Percentiles rank a stretch among this genome's conserved stretches.
Conservation (phyloP, 2,113 vertebrate genomes). For the Amazona guildingii region DNA sequence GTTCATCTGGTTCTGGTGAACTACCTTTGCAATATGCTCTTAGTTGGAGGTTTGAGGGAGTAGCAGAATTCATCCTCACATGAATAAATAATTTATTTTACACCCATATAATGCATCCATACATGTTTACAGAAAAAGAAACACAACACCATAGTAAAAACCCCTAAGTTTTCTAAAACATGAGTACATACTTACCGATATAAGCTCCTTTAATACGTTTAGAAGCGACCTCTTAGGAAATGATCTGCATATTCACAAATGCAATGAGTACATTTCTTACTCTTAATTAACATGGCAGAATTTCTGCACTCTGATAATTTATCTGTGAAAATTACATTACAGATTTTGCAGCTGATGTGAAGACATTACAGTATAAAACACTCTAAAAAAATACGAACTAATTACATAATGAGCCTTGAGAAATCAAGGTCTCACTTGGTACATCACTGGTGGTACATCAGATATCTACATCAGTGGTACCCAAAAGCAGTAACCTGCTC, state of each 20-base stretch:
- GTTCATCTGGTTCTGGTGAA: not conserved
- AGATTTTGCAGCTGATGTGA: conserved; percentile 41
- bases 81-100: not conserved
- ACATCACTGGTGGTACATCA: conserved; percentile 8
- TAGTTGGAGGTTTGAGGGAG: not conserved
- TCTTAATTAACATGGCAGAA: not conserved
- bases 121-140: not conserved
- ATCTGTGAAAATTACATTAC: conserved; percentile 35
- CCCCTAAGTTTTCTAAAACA: not conserved
- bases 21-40: not conserved
- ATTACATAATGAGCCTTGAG: conserved; percentile 48
- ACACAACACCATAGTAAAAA: not conserved
- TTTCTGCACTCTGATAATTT: conserved; percentile 18
- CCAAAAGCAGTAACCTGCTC: conserved; percentile 3
- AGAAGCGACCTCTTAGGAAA: not conserved
- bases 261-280: not conserved
- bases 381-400: conserved; percentile 6
- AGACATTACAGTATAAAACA: conserved; percentile 46
- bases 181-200: not conserved
- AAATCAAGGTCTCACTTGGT: conserved; percentile 33
- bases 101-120: not conserved
- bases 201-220: not conserved
- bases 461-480: not conserved
- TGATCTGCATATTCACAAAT: conserved; percentile 15
- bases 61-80: not conserved